Percentiles rank a stretch among this genome's conserved stretches.
phyloP scores from a whole-genome alignment of 2,113 vertebrate genomes.

The Bufo gargarizans region DNA sequence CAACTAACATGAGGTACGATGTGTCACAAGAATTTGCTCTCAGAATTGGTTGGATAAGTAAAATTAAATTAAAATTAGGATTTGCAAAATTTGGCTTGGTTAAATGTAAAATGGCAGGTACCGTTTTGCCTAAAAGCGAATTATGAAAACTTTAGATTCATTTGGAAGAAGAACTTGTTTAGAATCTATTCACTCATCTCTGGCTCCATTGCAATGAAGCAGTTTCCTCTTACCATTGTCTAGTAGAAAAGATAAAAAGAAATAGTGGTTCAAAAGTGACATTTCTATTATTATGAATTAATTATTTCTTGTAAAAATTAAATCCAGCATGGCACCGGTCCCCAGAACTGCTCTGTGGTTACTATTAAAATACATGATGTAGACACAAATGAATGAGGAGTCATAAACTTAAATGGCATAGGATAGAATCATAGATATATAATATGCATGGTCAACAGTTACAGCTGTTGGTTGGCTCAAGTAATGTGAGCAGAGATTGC shows the following conservation, averaged over 20 bases:
- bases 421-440: constrained; percentile 43
- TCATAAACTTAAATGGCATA: constrained; percentile 43
- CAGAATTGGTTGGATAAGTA: too few species aligned
- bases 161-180: too few species aligned
- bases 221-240: neutral
- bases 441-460: constrained; percentile 46
- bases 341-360: neutral
- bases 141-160: too few species aligned
- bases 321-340: constrained; percentile 23
- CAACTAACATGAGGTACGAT: too few species aligned
- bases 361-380: constrained; percentile 46
- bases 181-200: too few species aligned
- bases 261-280: constrained; percentile 20
- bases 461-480: constrained; percentile 26
- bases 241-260: neutral
- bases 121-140: too few species aligned
- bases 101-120: too few species aligned
- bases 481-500: neutral
- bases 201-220: neutral
- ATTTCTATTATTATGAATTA: constrained; percentile 27
- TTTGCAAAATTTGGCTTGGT: too few species aligned
- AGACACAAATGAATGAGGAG: constrained; percentile 31
- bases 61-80: too few species aligned
- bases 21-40: too few species aligned
- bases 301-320: constrained; percentile 31